These are phyloP conservation scores for Chrysoperla carnea DNA, from an alignment of 1,140 invertebrate species.

Conservation along the genomic window DNA sequence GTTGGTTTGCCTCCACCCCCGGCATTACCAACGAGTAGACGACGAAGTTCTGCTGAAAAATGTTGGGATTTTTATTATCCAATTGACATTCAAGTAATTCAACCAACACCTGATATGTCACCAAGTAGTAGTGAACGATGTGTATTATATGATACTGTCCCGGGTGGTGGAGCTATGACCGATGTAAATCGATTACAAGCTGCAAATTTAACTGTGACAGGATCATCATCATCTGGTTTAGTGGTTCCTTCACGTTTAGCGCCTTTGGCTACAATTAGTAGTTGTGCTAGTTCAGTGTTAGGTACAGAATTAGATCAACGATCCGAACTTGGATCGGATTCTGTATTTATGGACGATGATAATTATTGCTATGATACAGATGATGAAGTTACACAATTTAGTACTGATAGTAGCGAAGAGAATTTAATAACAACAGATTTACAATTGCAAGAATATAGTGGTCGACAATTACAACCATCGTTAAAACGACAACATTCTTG, in stretches of 20 bases:
- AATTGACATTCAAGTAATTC: slow-evolving; percentile 56
- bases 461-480: not conserved
- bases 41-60: slow-evolving; percentile 28
- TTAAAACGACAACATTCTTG: not conserved
- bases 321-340: slow-evolving; percentile 48
- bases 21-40: slow-evolving; percentile 15
- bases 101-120: slow-evolving; percentile 61
- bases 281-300: slow-evolving; percentile 45
- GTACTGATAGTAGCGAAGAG: slow-evolving; percentile 52
- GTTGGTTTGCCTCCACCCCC: slow-evolving; percentile 44
- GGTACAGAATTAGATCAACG: slow-evolving; percentile 41
- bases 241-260: slow-evolving; percentile 28
- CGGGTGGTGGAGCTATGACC: slow-evolving; percentile 5
- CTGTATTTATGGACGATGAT: slow-evolving; percentile 50
- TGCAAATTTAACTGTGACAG: slow-evolving; percentile 14
- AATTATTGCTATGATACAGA: slow-evolving; percentile 41
- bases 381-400: slow-evolving; percentile 62
- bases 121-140: slow-evolving; percentile 51
- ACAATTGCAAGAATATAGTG: no score
- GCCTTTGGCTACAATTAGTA: slow-evolving; percentile 59
- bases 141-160: slow-evolving; percentile 14
- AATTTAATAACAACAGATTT: no score
- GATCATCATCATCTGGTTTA: slow-evolving; percentile 4
- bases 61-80: slow-evolving; percentile 48
- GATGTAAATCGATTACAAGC: slow-evolving; percentile 8